These are phyloP conservation scores for Vombatus ursinus DNA, from an alignment of 2,113 vertebrate genomes.

Conservation along the genomic window DNA sequence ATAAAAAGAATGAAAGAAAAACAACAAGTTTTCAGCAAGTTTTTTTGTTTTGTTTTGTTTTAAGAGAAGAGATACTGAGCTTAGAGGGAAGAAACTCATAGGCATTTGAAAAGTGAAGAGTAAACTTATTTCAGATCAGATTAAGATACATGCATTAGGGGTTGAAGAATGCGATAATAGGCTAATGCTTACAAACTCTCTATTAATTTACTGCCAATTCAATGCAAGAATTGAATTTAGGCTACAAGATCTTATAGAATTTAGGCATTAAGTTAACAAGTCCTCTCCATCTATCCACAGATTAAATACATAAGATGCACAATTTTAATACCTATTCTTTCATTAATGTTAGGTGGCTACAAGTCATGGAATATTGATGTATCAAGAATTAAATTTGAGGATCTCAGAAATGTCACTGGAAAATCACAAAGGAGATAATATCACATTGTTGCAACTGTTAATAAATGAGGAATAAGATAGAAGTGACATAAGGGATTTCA, in stretches of 20 bases:
- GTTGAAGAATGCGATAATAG: not conserved
- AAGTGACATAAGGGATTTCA: not conserved
- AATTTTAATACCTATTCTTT: not conserved
- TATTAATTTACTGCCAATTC: not conserved
- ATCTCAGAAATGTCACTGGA: not conserved
- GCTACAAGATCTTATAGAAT: not conserved
- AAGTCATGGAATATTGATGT: not conserved
- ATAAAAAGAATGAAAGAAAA: too few species aligned
- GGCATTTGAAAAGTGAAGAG: not conserved
- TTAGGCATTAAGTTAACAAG: not conserved
- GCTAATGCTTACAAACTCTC: not conserved
- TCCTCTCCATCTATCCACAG: not conserved
- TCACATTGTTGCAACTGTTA: not conserved
- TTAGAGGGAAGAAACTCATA: not conserved
- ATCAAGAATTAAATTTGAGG: not conserved
- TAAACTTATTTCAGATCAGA: not conserved
- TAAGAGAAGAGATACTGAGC: too few species aligned
- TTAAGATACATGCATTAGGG: not conserved
- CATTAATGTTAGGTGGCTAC: not conserved
- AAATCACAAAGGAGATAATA: not conserved
- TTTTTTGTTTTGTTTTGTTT: too few species aligned
- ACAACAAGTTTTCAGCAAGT: too few species aligned
- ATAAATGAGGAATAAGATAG: not conserved
- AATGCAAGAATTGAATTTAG: not conserved
- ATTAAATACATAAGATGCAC: not conserved